Percentiles rank a stretch among this genome's conserved stretches.
These are phyloP conservation scores for Andrena praecox DNA, from an alignment of 2,888 invertebrate species.

Conservation along the genomic window DNA sequence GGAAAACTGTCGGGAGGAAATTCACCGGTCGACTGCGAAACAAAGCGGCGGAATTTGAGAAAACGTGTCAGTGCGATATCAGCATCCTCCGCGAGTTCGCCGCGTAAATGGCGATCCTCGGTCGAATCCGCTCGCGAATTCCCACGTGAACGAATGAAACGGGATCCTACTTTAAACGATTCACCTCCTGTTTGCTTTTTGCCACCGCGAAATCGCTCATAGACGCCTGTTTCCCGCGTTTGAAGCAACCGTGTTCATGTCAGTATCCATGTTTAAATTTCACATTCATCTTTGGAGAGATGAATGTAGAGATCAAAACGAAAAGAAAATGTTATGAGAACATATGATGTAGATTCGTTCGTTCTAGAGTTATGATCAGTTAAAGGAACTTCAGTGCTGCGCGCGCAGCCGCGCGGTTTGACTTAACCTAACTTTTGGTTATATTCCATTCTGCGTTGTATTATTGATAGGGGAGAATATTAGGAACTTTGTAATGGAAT, in stretches of 20 bases:
- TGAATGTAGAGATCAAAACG: no score
- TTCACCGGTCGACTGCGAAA: conserved; percentile 39
- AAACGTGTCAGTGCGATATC: conserved; percentile 26
- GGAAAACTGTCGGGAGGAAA: conserved; percentile 43
- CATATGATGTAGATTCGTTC: no score
- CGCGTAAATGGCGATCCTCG: conserved; percentile 44
- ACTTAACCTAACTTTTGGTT: no score
- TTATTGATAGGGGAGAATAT: no score
- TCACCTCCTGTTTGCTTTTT: conserved; percentile 28
- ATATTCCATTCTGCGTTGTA: no score
- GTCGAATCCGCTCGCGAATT: conserved; percentile 10
- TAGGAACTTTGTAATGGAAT: no score
- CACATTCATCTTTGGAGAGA: no score
- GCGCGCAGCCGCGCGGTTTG: no score
- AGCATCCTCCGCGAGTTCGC: not conserved
- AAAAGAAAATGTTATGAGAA: no score
- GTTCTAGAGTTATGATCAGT: no score
- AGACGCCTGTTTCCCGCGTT: conserved; percentile 20
- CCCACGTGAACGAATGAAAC: conserved; percentile 47
- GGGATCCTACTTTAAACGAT: conserved; percentile 22
- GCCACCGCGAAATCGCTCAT: conserved; percentile 6
- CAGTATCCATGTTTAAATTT: no score
- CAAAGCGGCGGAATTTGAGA: conserved; percentile 39
- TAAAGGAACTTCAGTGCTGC: no score
- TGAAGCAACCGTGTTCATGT: not conserved